Evolutionary conservation across 2,797 vertebrate genomes (phyloP), one percentile per base, ranked within the genome.

Genomic region (Mormyrus proboscirostris): DNA sequence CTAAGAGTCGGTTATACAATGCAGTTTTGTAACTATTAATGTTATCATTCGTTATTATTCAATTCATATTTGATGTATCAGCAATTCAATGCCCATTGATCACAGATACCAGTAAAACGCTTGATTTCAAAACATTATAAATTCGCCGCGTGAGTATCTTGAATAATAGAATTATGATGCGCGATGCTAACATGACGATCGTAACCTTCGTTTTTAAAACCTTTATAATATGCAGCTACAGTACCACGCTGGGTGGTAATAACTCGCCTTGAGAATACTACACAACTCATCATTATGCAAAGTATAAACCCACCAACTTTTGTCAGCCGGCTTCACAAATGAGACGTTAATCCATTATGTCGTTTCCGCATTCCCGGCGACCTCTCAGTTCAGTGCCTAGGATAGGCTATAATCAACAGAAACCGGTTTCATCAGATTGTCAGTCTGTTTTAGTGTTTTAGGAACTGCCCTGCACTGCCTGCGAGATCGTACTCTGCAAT

Each of bases 401-500:
- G 91, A 89, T 93, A 91, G 91, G 65, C 90, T 92, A 73, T 73
- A 73, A 38, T 79, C 88, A 91, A 92, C 92, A 92, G 86, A 91
- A 95, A 96, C 96, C 93, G 95, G 96, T 96, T 95, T 91, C 91
- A 94, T 96, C 94, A 93, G 96, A 89, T 94, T 47, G 90, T 92
- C 95, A 84, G 86, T 91, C 90, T 3, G 12, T 47, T 62, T 6
- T 3, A 73, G 41, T 44, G 76, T 89, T 93, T 22, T 92, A 91
- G 92, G 89, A 88, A 91, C 89, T 53, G 92, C 92, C 90, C 47
- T 69, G 93, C 94, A 93, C 89, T 91, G 87, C 79, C 92, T 86
- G 84, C 2, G 51, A 59, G 86, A 53, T 38, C 86, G n/a, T 25
- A 38, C 33, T 51, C 51, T 2, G 82, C 86, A 87, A 90, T 62